Conservation (phyloP, 2,888 invertebrate genomes). For the Marasmarcha lunaedactyla region DNA sequence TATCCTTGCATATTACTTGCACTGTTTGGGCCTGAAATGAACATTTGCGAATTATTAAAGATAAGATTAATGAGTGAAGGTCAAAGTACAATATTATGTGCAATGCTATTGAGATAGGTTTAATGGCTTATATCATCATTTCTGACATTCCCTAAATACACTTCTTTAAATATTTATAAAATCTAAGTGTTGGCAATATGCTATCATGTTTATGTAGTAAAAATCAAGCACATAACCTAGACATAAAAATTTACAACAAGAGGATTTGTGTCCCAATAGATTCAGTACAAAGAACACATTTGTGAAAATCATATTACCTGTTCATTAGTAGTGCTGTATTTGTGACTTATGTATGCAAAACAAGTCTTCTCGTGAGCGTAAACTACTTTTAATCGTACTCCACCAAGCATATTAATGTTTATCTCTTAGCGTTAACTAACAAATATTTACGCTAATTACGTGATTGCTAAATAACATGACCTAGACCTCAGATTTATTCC, state of each 20-base stretch:
- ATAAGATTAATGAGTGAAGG: background rate
- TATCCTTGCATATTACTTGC: slow-evolving; percentile 51
- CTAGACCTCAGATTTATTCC: too few relatives aligned
- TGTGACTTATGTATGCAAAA: slow-evolving; percentile 56
- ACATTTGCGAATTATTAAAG: background rate
- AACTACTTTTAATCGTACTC: slow-evolving; percentile 41
- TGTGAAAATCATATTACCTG: slow-evolving; percentile 34
- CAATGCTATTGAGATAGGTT: too few relatives aligned
- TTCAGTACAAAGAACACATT: too few relatives aligned
- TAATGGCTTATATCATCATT: too few relatives aligned
- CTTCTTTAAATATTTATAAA: too few relatives aligned
- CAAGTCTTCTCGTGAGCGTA: slow-evolving; percentile 52
- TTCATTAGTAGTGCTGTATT: slow-evolving; percentile 52
- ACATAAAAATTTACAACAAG: too few relatives aligned
- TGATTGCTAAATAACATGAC: too few relatives aligned
- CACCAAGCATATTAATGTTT: slow-evolving; percentile 40
- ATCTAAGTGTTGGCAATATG: too few relatives aligned
- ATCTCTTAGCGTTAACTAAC: background rate
- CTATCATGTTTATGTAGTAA: too few relatives aligned
- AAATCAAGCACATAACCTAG: too few relatives aligned
- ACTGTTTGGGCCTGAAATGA: slow-evolving; percentile 51
- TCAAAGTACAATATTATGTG: slow-evolving; percentile 15
- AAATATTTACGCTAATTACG: background rate
- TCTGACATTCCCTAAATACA: too few relatives aligned
- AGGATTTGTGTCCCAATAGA: too few relatives aligned